Evolutionary conservation across 2,113 vertebrate species (phyloP).

Genomic region (Cryptotis parvus): DNA sequence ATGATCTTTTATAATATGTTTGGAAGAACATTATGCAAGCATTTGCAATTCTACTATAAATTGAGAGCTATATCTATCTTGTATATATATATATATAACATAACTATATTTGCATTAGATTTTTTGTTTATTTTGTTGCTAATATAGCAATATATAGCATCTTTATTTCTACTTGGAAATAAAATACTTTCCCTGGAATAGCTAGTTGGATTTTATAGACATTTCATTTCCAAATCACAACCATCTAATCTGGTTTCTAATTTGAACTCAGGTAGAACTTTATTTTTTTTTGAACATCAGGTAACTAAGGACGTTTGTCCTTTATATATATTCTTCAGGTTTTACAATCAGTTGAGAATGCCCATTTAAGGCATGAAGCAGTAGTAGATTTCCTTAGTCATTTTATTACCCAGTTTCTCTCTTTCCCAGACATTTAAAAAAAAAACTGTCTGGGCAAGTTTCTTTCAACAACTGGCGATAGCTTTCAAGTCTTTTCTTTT

Average conservation of each 20-base stretch:
- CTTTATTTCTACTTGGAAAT: slow-evolving; percentile 38
- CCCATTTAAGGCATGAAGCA: slow-evolving; percentile 20
- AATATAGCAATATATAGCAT: not conserved
- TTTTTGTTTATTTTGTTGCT: not conserved
- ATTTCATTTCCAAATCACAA: slow-evolving; percentile 36
- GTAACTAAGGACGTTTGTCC: slow-evolving; percentile 58
- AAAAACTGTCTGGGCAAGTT: not conserved
- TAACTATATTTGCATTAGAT: not conserved
- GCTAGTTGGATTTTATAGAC: not conserved
- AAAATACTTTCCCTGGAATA: slow-evolving; percentile 1
- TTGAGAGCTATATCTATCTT: too few relatives aligned
- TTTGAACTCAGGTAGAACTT: slow-evolving; percentile 18
- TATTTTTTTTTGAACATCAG: slow-evolving; percentile 50
- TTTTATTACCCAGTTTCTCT: slow-evolving; percentile 20
- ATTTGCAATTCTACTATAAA: too few relatives aligned
- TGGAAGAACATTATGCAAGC: not conserved
- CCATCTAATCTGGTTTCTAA: not conserved
- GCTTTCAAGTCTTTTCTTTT: slow-evolving; percentile 6
- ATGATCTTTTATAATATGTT: not conserved
- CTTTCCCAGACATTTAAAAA: slow-evolving; percentile 20
- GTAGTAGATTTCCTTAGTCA: slow-evolving; percentile 57
- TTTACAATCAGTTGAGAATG: slow-evolving; percentile 39
- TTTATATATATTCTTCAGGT: slow-evolving; percentile 60
- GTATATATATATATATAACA: not conserved
- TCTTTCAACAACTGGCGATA: slow-evolving; percentile 35